Base-by-base conservation (phyloP, 53 echinoderm and acorn worm species). In the Actinopyga echinites region DNA sequence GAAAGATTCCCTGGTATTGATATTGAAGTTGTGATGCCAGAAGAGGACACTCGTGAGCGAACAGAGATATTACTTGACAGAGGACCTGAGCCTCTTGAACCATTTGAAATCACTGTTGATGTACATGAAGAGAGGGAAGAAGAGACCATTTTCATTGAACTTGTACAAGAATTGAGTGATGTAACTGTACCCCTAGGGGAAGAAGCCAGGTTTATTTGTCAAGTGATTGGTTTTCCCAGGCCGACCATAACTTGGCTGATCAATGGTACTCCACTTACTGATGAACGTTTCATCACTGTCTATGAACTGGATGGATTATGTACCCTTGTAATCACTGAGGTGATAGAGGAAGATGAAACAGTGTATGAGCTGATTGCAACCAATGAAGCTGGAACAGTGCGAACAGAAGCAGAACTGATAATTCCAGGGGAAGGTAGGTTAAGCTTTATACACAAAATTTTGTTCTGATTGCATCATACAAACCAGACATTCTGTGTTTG, bases 301-400 rank as follows among this genome's bases (percentile, higher is more conserved):
- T 92, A 74, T 85, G 89, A 86, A 64, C 37, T 82, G 0, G 92
- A 92, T 83, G 92, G 92, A 42, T 86, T 75, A 6, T 89, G 89
- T 79, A 63, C 80, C 13, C 74, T 92, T 1, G 74, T 92, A 44
- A 92, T 92, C 35, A 88, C 92, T n/a, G 83, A 89, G 40, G 95
- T 94, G 23, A 73, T 84, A 43, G 91, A 91, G 57, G 91, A 91
- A 64, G 94, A 94, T 79, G 91, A 94, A 64, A 94, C 91, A 10
- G 91, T 91, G 49, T 95, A 92, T 71, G 84, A 90, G 71, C 88
- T 93, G 85, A 56, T 86, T 49, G 95, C 93, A 42, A 91, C 90
- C 61, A 95, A 95, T 84, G 89, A 91, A 57, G 95, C 95, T 31
- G 95, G 95, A 12, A 59, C 66, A 30, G 93, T 91, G n/a, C 83